Percentiles rank a stretch among this genome's conserved stretches.
phyloP scores from a whole-genome alignment of 2,113 vertebrate species.

The Campylomormyrus numenius region DNA sequence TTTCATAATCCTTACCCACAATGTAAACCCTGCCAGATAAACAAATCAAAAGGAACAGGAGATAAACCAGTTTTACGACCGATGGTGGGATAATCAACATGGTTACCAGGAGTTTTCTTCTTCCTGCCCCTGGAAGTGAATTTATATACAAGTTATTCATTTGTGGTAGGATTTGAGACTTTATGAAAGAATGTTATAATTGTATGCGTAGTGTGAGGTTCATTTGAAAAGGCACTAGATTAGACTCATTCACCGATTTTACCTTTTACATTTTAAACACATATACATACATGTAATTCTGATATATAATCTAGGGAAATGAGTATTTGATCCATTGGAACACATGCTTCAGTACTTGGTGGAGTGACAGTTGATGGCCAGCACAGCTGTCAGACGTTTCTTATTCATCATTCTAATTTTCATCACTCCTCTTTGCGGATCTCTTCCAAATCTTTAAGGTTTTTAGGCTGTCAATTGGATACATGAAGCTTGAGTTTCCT shows the following conservation, averaged over 20 bases:
- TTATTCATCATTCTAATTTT: too few relatives aligned
- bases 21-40: slow-evolving; percentile 21
- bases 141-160: neutral
- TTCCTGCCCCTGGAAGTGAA: neutral
- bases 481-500: too few relatives aligned
- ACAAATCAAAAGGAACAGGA: neutral
- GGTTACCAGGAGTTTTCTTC: neutral
- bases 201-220: neutral
- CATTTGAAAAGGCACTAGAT: neutral
- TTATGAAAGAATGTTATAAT: neutral
- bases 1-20: slow-evolving; percentile 14
- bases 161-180: neutral
- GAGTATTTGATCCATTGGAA: too few relatives aligned
- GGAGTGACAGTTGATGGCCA: too few relatives aligned
- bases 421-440: too few relatives aligned
- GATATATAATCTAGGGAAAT: too few relatives aligned
- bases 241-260: neutral
- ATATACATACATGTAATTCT: neutral
- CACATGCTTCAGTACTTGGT: too few relatives aligned
- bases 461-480: too few relatives aligned
- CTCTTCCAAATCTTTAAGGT: too few relatives aligned
- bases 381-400: too few relatives aligned
- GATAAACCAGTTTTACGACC: neutral
- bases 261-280: neutral
- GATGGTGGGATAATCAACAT: neutral